Evolutionary conservation across 1,140 invertebrate species (phyloP), one percentile per base, ranked within the genome.

Genomic region (Stegodyphus mimosarum): DNA sequence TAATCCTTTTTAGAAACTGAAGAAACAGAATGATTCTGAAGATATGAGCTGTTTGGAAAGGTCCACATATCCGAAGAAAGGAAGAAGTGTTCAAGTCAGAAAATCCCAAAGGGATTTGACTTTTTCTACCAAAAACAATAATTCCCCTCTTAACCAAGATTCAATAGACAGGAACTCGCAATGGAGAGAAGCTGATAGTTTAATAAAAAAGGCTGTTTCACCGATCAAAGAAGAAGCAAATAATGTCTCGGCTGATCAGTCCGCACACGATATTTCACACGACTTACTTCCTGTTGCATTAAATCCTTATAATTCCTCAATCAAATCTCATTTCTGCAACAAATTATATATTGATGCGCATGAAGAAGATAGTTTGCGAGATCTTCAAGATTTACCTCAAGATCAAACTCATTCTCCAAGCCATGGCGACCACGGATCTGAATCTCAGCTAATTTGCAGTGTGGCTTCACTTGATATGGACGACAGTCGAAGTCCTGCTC

Each of bases 11-110:
- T 48, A 86, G 85, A 86, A 86, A 81, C 63, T 86, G 77, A 86
- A 86, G 69, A 86, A 86, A 63, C 85, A 86, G 69, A 86, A 52
- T 52, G 75, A 86, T 72, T 17, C 15, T 63, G 83, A 86, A 53
- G 83, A 86, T 15, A 48, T 51, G 10, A n/a, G 49, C 53, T 60
- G 53, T 15, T 64, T 86, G 3, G 83, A 86, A 72, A 72, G 83
- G 53, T 77, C 83, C 6, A 86, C 83, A 33, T 86, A 86, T n/a
- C 83, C 83, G 17, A 86, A 86, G 49, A 77, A 77, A 4, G 67
- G 74, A 10, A 70, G 66, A 64, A 52, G 18, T 7, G 53, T 67
- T 2, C 48, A 76, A 3, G 60, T 63, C 17, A 77, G 49, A 15
- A 78, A 72, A 18, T 55, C 60, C 6, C 74, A 63, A 49, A 50